phyloP scores from a whole-genome alignment of 2,113 vertebrate species.

The Amphilophus citrinellus region DNA sequence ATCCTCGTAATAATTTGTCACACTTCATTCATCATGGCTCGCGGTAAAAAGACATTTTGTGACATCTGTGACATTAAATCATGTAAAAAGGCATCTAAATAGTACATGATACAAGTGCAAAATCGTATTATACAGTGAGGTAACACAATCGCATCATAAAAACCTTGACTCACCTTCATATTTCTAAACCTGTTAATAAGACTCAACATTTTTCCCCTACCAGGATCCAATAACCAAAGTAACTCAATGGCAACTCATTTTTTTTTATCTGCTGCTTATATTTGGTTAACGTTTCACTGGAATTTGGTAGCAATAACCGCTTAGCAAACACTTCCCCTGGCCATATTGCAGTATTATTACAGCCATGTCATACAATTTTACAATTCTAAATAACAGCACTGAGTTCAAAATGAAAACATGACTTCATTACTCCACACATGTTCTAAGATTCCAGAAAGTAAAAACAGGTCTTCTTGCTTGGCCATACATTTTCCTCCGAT shows the following conservation, averaged over 20 bases:
- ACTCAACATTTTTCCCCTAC: conserved; percentile 35
- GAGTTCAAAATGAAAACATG: conserved; percentile 54
- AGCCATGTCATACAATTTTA: conserved; percentile 33
- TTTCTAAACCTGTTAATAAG: conserved; percentile 54
- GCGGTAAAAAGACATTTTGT: conserved; percentile 60
- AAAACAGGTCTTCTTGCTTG: conserved; percentile 44
- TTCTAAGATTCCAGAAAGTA: conserved; percentile 49
- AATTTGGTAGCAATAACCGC: conserved; percentile 41
- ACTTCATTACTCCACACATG: conserved; percentile 33
- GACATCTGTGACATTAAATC: conserved; percentile 59
- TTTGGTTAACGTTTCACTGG: conserved; percentile 46
- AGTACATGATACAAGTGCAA: conserved; percentile 81
- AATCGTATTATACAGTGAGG: conserved; percentile 79
- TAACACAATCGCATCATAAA: conserved; percentile 74
- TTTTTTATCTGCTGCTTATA: conserved; percentile 21
- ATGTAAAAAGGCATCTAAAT: conserved; percentile 75
- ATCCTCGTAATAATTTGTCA: conserved; percentile 32
- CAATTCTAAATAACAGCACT: conserved; percentile 47
- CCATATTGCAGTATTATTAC: conserved; percentile 36
- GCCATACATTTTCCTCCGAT: conserved; percentile 30
- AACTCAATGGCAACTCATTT: conserved; percentile 16
- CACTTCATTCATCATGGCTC: conserved; percentile 45
- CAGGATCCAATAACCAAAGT: conserved; percentile 32
- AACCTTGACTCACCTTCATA: conserved; percentile 52
- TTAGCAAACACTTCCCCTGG: conserved; percentile 34